Conservation (phyloP, 2,888 invertebrate species). For the Megaustenia siamemsis region DNA sequence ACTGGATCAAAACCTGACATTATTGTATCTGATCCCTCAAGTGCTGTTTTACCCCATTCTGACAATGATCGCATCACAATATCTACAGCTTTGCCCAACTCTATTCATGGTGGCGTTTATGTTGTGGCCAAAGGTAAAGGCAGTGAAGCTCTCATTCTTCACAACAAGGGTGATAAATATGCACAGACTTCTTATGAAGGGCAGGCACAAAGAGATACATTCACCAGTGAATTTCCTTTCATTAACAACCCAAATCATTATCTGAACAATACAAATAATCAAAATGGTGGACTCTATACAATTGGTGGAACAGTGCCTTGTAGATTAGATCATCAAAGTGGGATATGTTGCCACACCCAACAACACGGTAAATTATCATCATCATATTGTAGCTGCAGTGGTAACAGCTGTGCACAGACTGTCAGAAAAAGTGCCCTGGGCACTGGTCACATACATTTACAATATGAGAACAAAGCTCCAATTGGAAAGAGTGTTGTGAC, state of each 20-base stretch:
- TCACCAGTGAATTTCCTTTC: not conserved
- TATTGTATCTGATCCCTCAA: conserved; percentile 60
- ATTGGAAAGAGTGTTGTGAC: not conserved
- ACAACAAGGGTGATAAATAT: not conserved
- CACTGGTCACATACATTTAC: not conserved
- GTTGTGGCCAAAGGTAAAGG: conserved; percentile 23
- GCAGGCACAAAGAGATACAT: not conserved
- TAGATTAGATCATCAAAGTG: conserved; percentile 16
- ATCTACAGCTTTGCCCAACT: not conserved
- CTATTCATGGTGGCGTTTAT: conserved; percentile 46
- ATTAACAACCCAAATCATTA: not conserved
- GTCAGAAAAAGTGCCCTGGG: no score
- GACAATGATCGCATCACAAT: not conserved
- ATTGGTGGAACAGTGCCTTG: conserved; percentile 17
- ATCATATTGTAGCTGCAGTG: not conserved
- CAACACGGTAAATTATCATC: not conserved
- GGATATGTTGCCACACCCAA: not conserved
- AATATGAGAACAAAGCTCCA: not conserved
- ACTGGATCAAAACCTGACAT: conserved; percentile 67
- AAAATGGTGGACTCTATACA: not conserved
- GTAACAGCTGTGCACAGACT: not conserved
- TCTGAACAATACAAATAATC: not conserved
- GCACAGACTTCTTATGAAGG: not conserved
- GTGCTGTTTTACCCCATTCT: not conserved
- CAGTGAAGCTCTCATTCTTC: not conserved